phyloP scores from a whole-genome alignment of 2,888 invertebrate genomes.

The Limnephilus marmoratus region DNA sequence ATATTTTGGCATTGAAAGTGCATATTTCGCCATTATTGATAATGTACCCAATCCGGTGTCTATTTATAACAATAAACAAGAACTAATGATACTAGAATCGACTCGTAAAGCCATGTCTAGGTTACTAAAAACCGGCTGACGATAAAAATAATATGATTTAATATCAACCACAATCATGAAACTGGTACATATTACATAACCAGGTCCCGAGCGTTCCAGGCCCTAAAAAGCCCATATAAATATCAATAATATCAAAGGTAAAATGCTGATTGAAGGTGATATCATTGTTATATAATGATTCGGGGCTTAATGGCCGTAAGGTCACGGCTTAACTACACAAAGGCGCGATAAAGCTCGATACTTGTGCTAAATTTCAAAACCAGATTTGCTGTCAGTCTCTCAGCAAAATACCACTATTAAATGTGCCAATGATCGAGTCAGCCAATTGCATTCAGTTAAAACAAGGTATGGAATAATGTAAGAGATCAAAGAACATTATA shows the following conservation, averaged over 20 bases:
- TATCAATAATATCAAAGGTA: neutral
- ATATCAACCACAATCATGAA: neutral
- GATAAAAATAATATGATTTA: no score
- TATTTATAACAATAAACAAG: no score
- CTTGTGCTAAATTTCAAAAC: neutral
- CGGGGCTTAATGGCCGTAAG: neutral
- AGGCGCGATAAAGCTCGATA: neutral
- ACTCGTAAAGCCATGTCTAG: neutral
- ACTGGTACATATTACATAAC: neutral
- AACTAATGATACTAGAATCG: neutral
- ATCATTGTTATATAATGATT: slow-evolving; percentile 2
- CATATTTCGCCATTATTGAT: no score
- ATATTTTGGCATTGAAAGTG: no score
- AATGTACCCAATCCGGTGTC: no score
- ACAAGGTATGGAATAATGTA: neutral
- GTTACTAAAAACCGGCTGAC: neutral
- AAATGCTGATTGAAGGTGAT: neutral
- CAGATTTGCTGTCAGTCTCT: neutral
- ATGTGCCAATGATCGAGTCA: neutral
- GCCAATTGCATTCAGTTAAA: neutral
- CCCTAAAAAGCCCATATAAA: neutral
- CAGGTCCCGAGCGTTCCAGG: neutral
- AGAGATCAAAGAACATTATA: neutral
- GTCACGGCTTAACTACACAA: neutral
- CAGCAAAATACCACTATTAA: neutral